Conservation (phyloP, 1,140 invertebrate species). For the Epicauta chinensis region DNA sequence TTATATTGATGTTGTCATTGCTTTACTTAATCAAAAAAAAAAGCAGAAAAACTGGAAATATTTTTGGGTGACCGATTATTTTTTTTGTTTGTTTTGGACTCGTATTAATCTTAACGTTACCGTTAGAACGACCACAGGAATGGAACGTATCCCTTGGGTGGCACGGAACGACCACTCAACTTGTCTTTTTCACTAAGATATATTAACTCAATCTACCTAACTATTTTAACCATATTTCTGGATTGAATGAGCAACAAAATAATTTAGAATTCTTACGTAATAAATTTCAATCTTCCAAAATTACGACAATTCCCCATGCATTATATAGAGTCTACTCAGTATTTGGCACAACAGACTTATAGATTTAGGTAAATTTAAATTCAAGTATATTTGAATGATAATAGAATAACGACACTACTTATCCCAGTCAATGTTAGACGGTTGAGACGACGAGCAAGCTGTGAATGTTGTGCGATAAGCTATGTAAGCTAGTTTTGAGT, state of each 20-base stretch:
- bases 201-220: conserved; percentile 16
- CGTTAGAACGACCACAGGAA: conserved; percentile 6
- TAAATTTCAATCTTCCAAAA: conserved; percentile 16
- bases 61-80: too few species aligned
- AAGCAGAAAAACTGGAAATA: too few species aligned
- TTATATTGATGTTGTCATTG: too few species aligned
- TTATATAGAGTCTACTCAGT: conserved; percentile 12
- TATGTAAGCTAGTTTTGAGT: conserved; percentile 29
- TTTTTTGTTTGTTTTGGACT: too few species aligned
- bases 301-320: too few species aligned
- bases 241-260: conserved; percentile 7
- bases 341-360: conserved; percentile 16
- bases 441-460: conserved; percentile 26
- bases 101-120: not conserved
- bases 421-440: conserved; percentile 22
- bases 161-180: conserved; percentile 13
- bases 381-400: conserved; percentile 32
- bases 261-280: too few species aligned
- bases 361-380: conserved; percentile 30
- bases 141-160: conserved; percentile 10
- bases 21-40: too few species aligned
- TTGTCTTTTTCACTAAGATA: conserved; percentile 16
- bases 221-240: conserved; percentile 12
- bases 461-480: conserved; percentile 33
- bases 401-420: conserved; percentile 25